Percentiles rank a stretch among this genome's conserved stretches.
phyloP scores from a whole-genome alignment of 2,888 invertebrate species.

The Zonitis immaculata region DNA sequence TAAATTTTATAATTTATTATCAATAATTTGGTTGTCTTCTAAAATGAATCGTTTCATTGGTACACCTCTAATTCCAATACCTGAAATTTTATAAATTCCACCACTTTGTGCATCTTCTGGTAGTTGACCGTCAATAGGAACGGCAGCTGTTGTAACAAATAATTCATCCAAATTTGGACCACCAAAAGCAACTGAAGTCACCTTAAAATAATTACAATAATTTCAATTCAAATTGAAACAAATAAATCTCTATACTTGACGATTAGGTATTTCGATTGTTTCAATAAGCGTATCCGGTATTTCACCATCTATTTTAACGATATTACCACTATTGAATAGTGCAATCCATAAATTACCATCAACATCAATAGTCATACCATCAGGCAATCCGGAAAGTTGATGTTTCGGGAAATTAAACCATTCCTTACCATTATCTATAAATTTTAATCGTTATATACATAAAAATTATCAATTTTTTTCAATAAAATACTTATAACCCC shows the following conservation, averaged over 20 bases:
- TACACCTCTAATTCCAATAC: constrained; percentile 52
- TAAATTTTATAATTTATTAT: not conserved
- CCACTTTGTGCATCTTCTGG: constrained; percentile 44
- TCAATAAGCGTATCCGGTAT: constrained; percentile 53
- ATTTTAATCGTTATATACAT: too few species aligned
- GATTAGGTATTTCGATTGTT: constrained; percentile 58
- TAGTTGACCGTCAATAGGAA: constrained; percentile 48
- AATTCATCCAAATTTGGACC: constrained; percentile 59
- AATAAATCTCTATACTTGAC: constrained; percentile 47
- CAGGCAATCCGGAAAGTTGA: constrained; percentile 53
- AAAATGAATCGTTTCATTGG: constrained; percentile 2
- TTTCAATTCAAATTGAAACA: not conserved
- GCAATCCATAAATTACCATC: constrained; percentile 74
- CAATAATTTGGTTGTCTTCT: constrained; percentile 3
- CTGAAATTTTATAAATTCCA: constrained; percentile 55
- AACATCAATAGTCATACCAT: constrained; percentile 73
- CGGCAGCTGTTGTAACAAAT: constrained; percentile 61
- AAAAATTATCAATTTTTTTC: not conserved
- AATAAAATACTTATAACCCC: constrained; percentile 44
- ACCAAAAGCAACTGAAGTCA: constrained; percentile 66
- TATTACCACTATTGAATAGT: constrained; percentile 61
- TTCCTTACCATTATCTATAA: constrained; percentile 56
- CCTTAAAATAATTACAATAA: constrained; percentile 11
- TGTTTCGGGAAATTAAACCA: constrained; percentile 54
- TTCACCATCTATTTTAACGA: constrained; percentile 53